Conservation (phyloP, 1,140 invertebrate species). For the Sesamia nonagrioides region DNA sequence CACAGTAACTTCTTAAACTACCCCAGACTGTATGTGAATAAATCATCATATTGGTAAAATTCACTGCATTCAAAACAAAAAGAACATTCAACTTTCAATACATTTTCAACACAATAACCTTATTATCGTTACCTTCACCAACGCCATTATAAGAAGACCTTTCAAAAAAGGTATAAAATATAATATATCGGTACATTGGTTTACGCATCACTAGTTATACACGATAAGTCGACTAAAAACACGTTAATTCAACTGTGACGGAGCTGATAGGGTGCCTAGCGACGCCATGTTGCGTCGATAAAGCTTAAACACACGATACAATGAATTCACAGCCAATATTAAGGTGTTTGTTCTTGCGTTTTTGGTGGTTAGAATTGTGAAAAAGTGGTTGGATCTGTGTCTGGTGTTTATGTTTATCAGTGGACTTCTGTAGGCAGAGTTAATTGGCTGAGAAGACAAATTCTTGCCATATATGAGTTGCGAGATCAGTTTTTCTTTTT, state of each 20-base stretch:
- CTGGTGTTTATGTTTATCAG: too few relatives aligned
- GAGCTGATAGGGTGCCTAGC: conserved; percentile 64
- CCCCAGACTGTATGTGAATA: neutral
- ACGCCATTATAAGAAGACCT: neutral
- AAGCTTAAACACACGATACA: conserved; percentile 24
- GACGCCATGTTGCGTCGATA: conserved; percentile 73
- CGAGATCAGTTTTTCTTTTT: too few relatives aligned
- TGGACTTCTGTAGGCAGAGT: too few relatives aligned
- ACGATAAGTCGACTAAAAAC: conserved; percentile 55
- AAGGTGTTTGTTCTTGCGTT: neutral
- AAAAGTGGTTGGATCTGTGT: neutral
- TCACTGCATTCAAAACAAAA: neutral
- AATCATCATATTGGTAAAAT: neutral
- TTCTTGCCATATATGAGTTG: too few relatives aligned
- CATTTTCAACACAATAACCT: neutral
- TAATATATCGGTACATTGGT: conserved; percentile 32
- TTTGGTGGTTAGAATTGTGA: neutral
- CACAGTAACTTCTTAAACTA: neutral
- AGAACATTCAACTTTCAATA: neutral
- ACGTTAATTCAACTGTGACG: conserved; percentile 75
- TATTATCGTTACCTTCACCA: neutral
- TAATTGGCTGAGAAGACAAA: too few relatives aligned
- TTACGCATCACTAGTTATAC: conserved; percentile 31
- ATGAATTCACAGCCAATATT: neutral
- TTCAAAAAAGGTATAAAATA: conserved; percentile 37